Evolutionary conservation across 2,113 vertebrate genomes (phyloP).

Genomic region (Cottus gobio): DNA sequence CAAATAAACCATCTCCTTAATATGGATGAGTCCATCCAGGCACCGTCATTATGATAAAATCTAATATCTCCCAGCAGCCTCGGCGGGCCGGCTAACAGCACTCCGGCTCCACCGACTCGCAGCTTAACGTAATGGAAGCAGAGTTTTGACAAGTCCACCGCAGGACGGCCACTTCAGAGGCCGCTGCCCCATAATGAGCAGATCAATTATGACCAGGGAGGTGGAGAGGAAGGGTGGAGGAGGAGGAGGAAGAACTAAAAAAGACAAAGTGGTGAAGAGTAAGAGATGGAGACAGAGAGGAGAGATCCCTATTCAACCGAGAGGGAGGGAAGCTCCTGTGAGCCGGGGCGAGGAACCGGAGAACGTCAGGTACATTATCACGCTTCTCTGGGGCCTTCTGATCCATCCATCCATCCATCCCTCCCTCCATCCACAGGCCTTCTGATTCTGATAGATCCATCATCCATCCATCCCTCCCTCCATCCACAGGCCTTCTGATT

Average conservation of each 20-base stretch:
- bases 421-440: too few species aligned
- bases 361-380: too few species aligned
- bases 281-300: conserved; percentile 32
- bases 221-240: too few species aligned
- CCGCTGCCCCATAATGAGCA: too few species aligned
- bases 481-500: too few species aligned
- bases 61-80: conserved; percentile 25
- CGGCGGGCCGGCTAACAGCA: neutral
- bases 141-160: conserved; percentile 16
- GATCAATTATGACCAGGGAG: neutral
- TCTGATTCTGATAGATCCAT: too few species aligned
- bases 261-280: neutral
- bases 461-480: too few species aligned
- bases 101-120: neutral
- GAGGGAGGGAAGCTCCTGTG: conserved; percentile 31
- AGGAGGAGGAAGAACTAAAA: neutral
- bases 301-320: conserved; percentile 1
- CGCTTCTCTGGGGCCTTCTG: too few species aligned
- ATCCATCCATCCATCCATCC: too few species aligned
- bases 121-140: conserved; percentile 29
- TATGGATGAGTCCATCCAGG: conserved; percentile 29
- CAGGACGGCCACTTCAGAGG: conserved; percentile 15
- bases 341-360: too few species aligned
- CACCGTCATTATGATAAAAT: conserved; percentile 15
- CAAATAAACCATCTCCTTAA: conserved; percentile 34